Base-by-base conservation (phyloP, 2,113 vertebrate species). In the Antechinus flavipes region DNA sequence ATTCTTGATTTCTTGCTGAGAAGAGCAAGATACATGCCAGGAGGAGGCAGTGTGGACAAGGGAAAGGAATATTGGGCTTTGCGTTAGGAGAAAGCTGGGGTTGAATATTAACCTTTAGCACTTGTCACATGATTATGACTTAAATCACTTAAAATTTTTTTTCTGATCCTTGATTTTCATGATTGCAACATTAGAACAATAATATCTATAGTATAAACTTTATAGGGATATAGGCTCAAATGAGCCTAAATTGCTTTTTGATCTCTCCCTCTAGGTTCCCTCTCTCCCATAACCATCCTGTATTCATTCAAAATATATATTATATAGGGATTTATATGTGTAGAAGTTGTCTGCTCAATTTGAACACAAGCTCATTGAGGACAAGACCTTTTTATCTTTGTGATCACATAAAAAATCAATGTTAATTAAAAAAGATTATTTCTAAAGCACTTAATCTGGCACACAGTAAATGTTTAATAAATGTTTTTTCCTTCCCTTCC, bases 41-140 rank as follows among this genome's bases (percentile, higher is more conserved):
- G 68, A 84, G 68, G 68, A 84, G 68, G 68, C n/a, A 84, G n/a
- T 84, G n/a, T 84, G n/a, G 68, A 84, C n/a, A 84, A 84, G n/a
- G 27, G 22, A 23, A 42, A 84, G 68, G n/a, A 84, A 84, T 42
- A 6, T 16, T 84, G 68, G n/a, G 22, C 68, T 84, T 84, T 42
- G 35, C 42, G 35, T 76, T 19, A 76, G n/a, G 16, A 76, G 68
- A 76, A 30, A 76, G 3, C 16, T 76, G n/a, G 68, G 16, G 35
- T 76, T n/a, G 68, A 76, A 76, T 84, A 84, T 22, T 84, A 42
- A 16, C 16, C 35, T 5, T 84, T 84, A n/a, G 6, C 35, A 2
- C 5, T 84, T 22, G 35, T 84, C 35, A n/a, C n/a, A n/a, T 42
- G 68, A n/a, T 6, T 19, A 8, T 84, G 19, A 26, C 6, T 42